phyloP scores from a whole-genome alignment of 2,113 vertebrate species.

The Calidris pugnax region DNA sequence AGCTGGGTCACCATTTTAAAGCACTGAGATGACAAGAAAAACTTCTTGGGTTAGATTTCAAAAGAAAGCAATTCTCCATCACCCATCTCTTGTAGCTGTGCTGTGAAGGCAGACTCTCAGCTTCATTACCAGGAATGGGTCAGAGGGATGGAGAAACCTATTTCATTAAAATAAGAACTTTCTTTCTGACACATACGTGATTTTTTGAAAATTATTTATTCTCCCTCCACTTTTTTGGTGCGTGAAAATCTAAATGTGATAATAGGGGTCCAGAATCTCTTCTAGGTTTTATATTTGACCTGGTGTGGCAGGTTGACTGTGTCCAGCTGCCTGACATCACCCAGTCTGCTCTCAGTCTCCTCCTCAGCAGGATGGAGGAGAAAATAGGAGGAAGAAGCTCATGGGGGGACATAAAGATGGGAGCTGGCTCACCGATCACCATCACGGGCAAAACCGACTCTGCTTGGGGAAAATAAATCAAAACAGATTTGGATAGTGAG shows the following conservation, averaged over 20 bases:
- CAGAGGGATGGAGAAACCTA: background rate
- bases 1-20: background rate
- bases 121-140: background rate
- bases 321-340: background rate
- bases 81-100: background rate
- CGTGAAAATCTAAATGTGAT: background rate
- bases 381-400: background rate
- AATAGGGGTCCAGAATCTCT: background rate
- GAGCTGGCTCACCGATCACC: background rate
- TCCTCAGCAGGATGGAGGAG: accelerated
- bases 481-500: background rate
- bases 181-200: background rate
- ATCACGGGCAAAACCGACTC: background rate
- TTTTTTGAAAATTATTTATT: background rate
- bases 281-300: background rate
- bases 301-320: background rate
- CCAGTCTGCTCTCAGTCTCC: background rate
- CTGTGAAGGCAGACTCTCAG: background rate
- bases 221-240: background rate
- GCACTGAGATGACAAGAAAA: background rate
- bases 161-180: background rate
- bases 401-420: background rate
- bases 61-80: background rate
- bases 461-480: background rate
- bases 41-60: background rate